Base-by-base conservation (phyloP, 2,113 vertebrate species). In the Orycteropus afer region DNA sequence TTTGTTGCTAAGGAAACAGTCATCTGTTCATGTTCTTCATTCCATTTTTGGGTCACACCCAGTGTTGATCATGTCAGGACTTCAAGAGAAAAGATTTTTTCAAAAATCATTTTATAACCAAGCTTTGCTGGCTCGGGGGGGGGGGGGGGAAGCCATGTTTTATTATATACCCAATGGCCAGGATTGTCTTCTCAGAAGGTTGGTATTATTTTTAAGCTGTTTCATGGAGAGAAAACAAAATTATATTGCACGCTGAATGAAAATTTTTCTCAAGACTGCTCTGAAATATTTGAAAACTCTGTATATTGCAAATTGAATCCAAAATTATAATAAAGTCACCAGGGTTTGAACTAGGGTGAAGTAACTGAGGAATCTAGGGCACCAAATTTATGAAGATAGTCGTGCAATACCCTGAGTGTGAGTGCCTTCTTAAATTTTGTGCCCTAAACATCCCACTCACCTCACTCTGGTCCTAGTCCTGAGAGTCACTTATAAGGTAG, bases 1-100 rank as follows among this genome's bases (percentile, higher is more conserved):
- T 93, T 74, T 85, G 91, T 96, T 97, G 79, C 92, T 96, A 97
- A 88, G 95, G 93, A 97, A 98, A 98, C 93, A 97, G 86, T 89
- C 65, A 94, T 97, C 87, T 76, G 40, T 97, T 94, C 84, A 53
- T 95, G 89, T 96, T 97, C 67, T 95, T 97, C 97, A 91, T 95
- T 96, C 88, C 67, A 97, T 95, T 86, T 91, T 92, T 97, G 90
- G 92, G 81, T 89, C 90, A 97, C 23, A 23, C 90, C 87, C 81
- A 97, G 77, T 88, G 84, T 84, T 59, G 69, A 88, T 59, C 97
- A 91, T 98, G 96, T 96, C 90, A 98, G 86, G 65, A 86, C 83
- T 96, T 97, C 71, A 95, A 92, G 83, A 95, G 59, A 63, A 89
- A 94, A 96, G 47, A 90, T 94, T 91, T 95, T 94, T 94, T 32